Evolutionary conservation across 2,888 invertebrate genomes (phyloP), one percentile per base, ranked within the genome.

Genomic region (Automeris io): DNA sequence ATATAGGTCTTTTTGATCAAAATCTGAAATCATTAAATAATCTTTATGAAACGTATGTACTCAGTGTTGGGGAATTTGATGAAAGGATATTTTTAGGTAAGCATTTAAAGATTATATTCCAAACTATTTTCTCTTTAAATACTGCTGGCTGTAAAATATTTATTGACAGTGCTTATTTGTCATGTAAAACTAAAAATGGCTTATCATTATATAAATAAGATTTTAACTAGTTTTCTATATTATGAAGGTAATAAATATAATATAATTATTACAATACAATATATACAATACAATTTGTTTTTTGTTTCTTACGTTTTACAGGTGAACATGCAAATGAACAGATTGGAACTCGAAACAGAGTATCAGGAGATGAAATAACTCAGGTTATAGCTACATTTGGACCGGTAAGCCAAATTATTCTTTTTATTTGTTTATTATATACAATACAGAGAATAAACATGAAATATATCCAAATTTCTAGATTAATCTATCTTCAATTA

Each of bases 51-150:
- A 93, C 94, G 37, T 95, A 94, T 74, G 94, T 98, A 16, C 83
- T 97, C 24, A 95, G 92, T 69, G 93, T 94, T 43, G 97, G 98
- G 1, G 97, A 98, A 74, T 95, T 99, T 75, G 99, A 99, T 74
- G 99, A 99, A 77, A 90, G 98, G 63, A 95, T 99, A 75, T 96
- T 99, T 82, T 89, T 97, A 61, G 93, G 94, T 89, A 89, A 91
- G 77, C 67, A 37, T 18, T 22, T 25, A 16, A 7, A n/a, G 16
- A 16, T n/a, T 29, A 16, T 16, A 16, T 29, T n/a, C 3, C 8
- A 36, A 25, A 35, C 31, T 31, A 29, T 37, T 39, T 33, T 11
- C 29, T 36, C 35, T 19, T 3, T 9, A 18, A n/a, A 18, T 22
- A 21, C 11, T 18, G 7, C 16, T 29, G 16, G 29, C 35, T 35